These are phyloP conservation scores for Mythimna impura DNA, from an alignment of 2,888 invertebrate species.

Conservation along the genomic window DNA sequence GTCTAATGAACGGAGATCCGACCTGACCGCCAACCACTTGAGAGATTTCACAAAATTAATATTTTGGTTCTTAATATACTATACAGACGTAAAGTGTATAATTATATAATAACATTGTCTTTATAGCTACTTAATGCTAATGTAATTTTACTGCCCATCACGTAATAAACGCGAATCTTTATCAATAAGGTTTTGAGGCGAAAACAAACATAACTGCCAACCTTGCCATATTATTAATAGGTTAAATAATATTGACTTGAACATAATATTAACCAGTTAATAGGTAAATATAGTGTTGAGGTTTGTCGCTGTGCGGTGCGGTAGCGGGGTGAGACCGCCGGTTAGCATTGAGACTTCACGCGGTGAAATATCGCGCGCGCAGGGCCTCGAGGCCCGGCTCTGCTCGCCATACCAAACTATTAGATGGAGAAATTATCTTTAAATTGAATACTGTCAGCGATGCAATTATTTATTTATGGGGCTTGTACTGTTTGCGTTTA, in stretches of 20 bases:
- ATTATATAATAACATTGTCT: neutral
- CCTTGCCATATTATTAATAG: slow-evolving; percentile 32
- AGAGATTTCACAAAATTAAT: neutral
- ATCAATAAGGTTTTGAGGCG: slow-evolving; percentile 11
- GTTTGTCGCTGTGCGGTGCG: slow-evolving; percentile 54
- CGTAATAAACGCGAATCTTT: neutral
- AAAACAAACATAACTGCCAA: slow-evolving; percentile 15
- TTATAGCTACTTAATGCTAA: no score
- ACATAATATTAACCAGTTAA: slow-evolving; percentile 46
- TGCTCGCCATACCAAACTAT: slow-evolving; percentile 52
- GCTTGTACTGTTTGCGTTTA: slow-evolving; percentile 28
- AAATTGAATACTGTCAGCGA: slow-evolving; percentile 56
- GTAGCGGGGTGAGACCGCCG: slow-evolving; percentile 56
- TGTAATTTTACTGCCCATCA: neutral
- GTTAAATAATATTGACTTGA: slow-evolving; percentile 44
- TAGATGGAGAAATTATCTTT: slow-evolving; percentile 59
- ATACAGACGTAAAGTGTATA: neutral
- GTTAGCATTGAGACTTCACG: slow-evolving; percentile 78
- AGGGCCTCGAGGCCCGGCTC: slow-evolving; percentile 45
- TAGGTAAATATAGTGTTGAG: slow-evolving; percentile 45
- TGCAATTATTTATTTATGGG: slow-evolving; percentile 52
- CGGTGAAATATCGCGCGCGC: slow-evolving; percentile 68
- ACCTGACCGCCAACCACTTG: neutral
- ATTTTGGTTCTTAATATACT: no score
- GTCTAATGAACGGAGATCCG: slow-evolving; percentile 62